Percentiles rank a stretch among this genome's conserved stretches.
These are phyloP conservation scores for Eulemur rufifrons DNA, from an alignment of 2,113 vertebrate species.

Conservation along the genomic window DNA sequence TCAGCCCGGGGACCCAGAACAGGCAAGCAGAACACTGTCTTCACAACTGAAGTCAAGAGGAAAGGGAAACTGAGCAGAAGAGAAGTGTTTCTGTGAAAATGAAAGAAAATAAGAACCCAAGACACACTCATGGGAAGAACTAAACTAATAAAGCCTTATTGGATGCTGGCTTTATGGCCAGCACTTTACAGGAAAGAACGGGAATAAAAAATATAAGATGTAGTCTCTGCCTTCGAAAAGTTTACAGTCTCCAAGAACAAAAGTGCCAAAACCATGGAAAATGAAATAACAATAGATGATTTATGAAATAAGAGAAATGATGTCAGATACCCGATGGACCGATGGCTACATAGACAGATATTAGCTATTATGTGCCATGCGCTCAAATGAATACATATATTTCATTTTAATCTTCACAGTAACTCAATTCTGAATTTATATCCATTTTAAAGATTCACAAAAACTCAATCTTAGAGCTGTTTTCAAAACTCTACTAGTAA, in stretches of 20 bases:
- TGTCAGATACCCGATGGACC: not conserved
- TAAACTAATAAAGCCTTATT: not conserved
- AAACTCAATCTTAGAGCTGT: not conserved
- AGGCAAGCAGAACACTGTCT: not conserved
- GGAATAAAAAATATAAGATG: not conserved
- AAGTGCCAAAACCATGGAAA: constrained; percentile 13
- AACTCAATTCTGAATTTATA: not conserved
- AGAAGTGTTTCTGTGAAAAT: not conserved
- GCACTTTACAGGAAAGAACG: not conserved
- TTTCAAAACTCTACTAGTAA: not conserved
- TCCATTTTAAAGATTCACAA: not conserved
- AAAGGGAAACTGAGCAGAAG: not conserved
- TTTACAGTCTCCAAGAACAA: not conserved
- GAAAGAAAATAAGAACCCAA: not conserved
- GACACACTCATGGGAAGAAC: not conserved
- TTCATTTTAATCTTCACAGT: constrained; percentile 17
- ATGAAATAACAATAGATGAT: not conserved
- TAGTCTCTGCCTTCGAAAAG: not conserved
- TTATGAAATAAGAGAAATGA: not conserved
- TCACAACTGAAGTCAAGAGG: not conserved
- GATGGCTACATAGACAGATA: not conserved
- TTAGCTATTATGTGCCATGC: not conserved
- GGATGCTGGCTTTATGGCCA: not conserved
- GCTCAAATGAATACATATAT: not conserved
- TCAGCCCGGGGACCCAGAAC: not conserved